phyloP scores from a whole-genome alignment of 2,888 invertebrate genomes.

The Apocheima hispidaria region DNA sequence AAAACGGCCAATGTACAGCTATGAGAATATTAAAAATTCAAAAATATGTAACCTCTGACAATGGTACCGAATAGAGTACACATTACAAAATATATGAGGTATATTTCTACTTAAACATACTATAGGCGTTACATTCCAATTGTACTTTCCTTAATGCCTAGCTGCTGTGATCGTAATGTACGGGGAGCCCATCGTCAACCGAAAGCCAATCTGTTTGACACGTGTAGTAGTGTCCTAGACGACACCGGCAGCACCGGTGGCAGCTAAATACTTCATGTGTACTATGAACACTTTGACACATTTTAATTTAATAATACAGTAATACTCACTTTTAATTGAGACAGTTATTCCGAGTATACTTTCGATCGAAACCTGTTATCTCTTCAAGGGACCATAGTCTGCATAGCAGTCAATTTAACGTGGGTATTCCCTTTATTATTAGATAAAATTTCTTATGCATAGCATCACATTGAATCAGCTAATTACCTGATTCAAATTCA shows the following conservation, averaged over 20 bases:
- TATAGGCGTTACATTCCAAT: constrained; percentile 46
- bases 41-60: constrained; percentile 51
- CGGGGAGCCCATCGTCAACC: constrained; percentile 9
- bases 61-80: constrained; percentile 44
- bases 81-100: constrained; percentile 42
- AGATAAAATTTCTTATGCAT: neutral
- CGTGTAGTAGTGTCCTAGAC: no score
- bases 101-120: constrained; percentile 45
- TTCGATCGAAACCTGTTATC: no score
- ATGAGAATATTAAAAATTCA: constrained; percentile 47
- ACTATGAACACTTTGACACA: no score
- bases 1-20: constrained; percentile 48
- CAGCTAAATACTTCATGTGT: no score
- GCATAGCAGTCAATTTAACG: no score
- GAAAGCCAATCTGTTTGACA: neutral
- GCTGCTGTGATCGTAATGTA: constrained; percentile 31
- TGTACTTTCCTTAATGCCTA: constrained; percentile 46
- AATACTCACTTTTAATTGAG: no score
- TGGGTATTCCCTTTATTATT: no score
- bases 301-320: no score
- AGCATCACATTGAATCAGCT: neutral
- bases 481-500: no score
- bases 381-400: no score
- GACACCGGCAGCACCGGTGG: no score
- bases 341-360: no score